Evolutionary conservation across 2,888 invertebrate genomes (phyloP), one percentile per base, ranked within the genome.

Genomic region (Campaea margaritaria): DNA sequence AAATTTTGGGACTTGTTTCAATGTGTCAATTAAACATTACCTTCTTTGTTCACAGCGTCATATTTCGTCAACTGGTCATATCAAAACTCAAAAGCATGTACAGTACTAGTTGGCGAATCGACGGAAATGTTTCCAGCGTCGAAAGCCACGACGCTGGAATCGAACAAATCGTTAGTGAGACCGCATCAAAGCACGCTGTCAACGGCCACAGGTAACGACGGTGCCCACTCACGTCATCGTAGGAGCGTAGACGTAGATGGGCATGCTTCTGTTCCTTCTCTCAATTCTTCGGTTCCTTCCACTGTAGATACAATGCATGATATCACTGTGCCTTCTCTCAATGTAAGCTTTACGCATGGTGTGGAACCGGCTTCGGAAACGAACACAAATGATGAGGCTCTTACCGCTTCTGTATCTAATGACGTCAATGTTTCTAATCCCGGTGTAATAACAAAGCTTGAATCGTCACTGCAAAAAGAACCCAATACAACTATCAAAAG

Each of bases 51-150:
- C 72, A 72, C 93, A 96, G 96, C 96, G 69, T 96, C 96, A 76
- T 96, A 96, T 89, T 94, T 96, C 76, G 94, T 97, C 78, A 96
- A 96, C 89, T 96, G 96, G 96, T 96, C 96, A 86, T 96, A 96
- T 93, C 96, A 96, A 88, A 96, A 95, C 78, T 94, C 96, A 70
- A 96, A 96, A 85, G 95, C 96, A 62, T 97, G 97, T 93, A 95
- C 96, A 81, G 96, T 97, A 75, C 93, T 97, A 81, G 96, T 97
- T 73, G 96, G 96, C 74, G 96, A 96, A 83, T 95, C 95, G 77
- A 91, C 95, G 65, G 95, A 95, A 86, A 93, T 95, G 72, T 93
- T 94, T 65, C 91, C 94, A 68, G 94, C 96, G 61, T 94, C 96
- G 58, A 96, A 96, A 89, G 93, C 95, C 67, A 93, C 95, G 74